Percentiles rank a stretch among this genome's conserved stretches.
These are phyloP conservation scores for Neogobius melanostomus DNA, from an alignment of 2,113 vertebrate species.

Conservation along the genomic window DNA sequence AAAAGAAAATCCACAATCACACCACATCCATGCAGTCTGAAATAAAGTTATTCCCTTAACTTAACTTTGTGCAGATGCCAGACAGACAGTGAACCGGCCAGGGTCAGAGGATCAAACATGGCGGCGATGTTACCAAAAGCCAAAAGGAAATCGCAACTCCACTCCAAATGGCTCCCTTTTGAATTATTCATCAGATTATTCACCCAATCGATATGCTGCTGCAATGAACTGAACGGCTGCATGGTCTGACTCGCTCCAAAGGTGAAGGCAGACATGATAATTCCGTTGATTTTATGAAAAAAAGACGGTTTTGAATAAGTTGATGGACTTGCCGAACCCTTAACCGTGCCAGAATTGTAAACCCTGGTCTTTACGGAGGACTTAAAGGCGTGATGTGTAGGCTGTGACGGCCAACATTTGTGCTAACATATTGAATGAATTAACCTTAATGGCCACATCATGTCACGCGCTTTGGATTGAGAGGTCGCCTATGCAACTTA, in stretches of 20 bases:
- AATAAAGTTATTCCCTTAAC: neutral
- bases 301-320: neutral
- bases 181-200: slow-evolving; percentile 2
- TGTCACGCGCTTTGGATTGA: neutral
- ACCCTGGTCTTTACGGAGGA: neutral
- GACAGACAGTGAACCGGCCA: neutral
- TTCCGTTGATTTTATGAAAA: neutral
- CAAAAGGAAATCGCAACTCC: neutral
- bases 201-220: neutral
- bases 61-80: neutral
- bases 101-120: slow-evolving; percentile 1
- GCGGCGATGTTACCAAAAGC: neutral
- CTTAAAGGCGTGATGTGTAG: neutral
- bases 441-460: neutral
- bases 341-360: neutral
- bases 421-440: neutral
- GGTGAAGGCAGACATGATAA: neutral
- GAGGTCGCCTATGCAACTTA: neutral
- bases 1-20: neutral
- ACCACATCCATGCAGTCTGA: neutral
- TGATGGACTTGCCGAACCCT: neutral
- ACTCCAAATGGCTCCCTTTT: neutral
- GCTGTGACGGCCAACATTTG: neutral
- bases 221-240: neutral
- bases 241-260: neutral